Base-by-base conservation (phyloP, 2,797 vertebrate genomes). In the Babyrousa celebensis region DNA sequence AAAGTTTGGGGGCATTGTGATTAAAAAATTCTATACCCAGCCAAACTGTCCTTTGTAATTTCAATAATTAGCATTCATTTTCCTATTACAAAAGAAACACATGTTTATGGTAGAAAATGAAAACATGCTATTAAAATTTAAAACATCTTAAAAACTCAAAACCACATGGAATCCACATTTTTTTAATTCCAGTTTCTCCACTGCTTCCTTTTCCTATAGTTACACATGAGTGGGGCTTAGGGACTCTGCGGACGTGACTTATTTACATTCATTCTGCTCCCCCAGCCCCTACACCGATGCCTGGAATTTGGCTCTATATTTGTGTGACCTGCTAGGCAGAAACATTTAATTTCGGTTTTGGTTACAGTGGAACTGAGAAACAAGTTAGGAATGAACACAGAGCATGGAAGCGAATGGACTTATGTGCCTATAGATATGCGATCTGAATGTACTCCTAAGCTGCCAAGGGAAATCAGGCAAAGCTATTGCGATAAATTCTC, bases 11-110 rank as follows among this genome's bases (percentile, higher is more conserved):
- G 62, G 78, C 21, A 9, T 48, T 77, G 18, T 29, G 62, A 87
- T 36, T 48, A 6, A 72, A 94, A 79, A 86, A 77, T 92, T 89
- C 40, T 85, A 85, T 90, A 88, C 82, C 40, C 60, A 94, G 79
- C 36, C 84, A 92, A 93, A 72, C 4, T 85, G 40, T 91, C 60
- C 75, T 62, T 62, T 23, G 8, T 43, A 48, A 71, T 80, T 93
- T 94, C 58, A 77, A 48, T 21, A 71, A 71, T 60, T 25, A 71
- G 17, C 17, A 11, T 80, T 0, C 12, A 48, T 89, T 95, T 94
- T 87, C 12, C 18, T 93, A n/a, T 80, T 83, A 77, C 60, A 84
- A 67, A 91, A 85, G n/a, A 79, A 85, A 93, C 62, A 15, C 48
- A 65, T 15, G 6, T 93, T 94, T 82, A 63, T 82, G 85, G 3